Base-by-base conservation (phyloP, 2,888 invertebrate species). In the Furcula furcula region DNA sequence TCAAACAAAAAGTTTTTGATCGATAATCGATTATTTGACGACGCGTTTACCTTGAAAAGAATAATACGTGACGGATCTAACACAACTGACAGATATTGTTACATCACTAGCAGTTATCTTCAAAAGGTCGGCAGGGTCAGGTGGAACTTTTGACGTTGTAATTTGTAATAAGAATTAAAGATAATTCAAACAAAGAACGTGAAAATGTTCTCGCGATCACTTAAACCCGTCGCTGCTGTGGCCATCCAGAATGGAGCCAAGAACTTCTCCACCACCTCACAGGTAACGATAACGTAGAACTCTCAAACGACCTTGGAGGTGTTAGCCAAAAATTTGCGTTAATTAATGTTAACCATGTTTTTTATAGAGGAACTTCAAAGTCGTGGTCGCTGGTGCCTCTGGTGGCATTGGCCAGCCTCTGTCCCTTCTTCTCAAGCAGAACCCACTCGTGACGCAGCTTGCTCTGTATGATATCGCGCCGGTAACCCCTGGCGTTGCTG, bases 371-470 rank as follows among this genome's bases (percentile, higher is more conserved):
- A 93, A 95, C 90, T 93, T 92, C 67, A 97, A 98, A 92, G 98
- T 99, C 30, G 95, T 97, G 50, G 97, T 99, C 43, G 94, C 97
- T 77, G 99, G 99, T 34, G 99, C 98, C 1, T 93, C 95, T 58
- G 99, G 99, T 44, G 99, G 99, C 36, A 99, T 99, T 73, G 99
- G 99, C 2, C 98, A 99, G 85, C 98, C 99, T 6, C 82, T 99
- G 61, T 94, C 98, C 6, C 90, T 99, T 46, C 91, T 99, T 26
- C 86, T 99, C 56, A 99, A 99, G 88, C 93, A 94, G 62, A 97
- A 96, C 67, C 95, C 97, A 7, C 82, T 96, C 51, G 93, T 99
- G 29, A 93, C 93, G 18, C 92, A 95, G 61, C 90, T 99, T 55
- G 92, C 96, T 0, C 89, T 99, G 16, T 99, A 96, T 72, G 99